These are phyloP conservation scores for Sarcophaga variegata DNA, from an alignment of 2,888 invertebrate species.

Conservation along the genomic window DNA sequence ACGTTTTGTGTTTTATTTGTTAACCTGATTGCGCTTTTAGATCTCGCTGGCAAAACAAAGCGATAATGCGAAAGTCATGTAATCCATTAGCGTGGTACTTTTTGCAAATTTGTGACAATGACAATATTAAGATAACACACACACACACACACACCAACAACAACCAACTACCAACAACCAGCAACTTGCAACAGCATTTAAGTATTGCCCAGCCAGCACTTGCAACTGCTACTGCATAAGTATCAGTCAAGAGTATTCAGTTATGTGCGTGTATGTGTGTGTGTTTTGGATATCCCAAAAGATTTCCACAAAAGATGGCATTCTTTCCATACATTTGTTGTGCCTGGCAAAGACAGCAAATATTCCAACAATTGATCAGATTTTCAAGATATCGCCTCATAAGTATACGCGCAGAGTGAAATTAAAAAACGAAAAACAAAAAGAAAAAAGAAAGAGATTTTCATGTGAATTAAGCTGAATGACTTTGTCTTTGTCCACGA, in stretches of 20 bases:
- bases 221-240: constrained; percentile 25
- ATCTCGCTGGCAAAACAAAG: constrained; percentile 79
- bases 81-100: constrained; percentile 81
- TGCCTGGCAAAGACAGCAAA: constrained; percentile 51
- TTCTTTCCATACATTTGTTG: constrained; percentile 38
- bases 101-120: constrained; percentile 82
- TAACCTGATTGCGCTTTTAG: constrained; percentile 70
- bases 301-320: constrained; percentile 58
- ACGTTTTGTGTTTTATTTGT: constrained; percentile 37
- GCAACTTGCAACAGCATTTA: neutral
- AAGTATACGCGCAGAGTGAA: neutral
- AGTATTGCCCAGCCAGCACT: neutral
- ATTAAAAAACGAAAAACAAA: neutral
- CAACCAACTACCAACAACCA: constrained; percentile 34
- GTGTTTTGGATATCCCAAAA: constrained; percentile 26
- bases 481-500: constrained; percentile 16
- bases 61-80: constrained; percentile 82
- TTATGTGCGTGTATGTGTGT: neutral
- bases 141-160: constrained; percentile 42
- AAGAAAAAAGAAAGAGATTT: constrained; percentile 16
- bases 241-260: constrained; percentile 11
- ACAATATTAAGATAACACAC: constrained; percentile 82
- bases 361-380: constrained; percentile 69
- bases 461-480: constrained; percentile 48
- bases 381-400: constrained; percentile 31